Conservation (phyloP, 2,797 vertebrate genomes). For the Takifugu ocellatus region DNA sequence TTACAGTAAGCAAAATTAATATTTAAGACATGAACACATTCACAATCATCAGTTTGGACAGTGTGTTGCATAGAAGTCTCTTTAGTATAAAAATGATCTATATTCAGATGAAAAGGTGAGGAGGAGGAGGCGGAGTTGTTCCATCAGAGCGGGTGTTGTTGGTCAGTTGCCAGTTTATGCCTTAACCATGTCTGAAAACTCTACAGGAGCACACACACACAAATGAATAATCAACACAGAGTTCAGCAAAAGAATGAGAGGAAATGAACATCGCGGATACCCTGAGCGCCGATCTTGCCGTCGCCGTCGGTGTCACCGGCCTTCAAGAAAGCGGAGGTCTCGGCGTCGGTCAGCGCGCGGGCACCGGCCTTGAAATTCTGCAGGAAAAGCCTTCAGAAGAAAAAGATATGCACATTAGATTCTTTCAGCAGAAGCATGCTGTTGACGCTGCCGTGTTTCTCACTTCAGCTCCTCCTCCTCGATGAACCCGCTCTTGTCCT, state of each 20-base stretch:
- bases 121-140: constrained; percentile 76
- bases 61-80: constrained; percentile 76
- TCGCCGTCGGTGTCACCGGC: constrained; percentile 80
- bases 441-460: constrained; percentile 26
- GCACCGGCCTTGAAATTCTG: constrained; percentile 75
- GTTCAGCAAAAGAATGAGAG: background rate
- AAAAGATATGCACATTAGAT: background rate
- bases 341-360: constrained; percentile 68
- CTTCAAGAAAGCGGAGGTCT: constrained; percentile 76
- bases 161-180: constrained; percentile 72
- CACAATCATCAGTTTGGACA: constrained; percentile 79
- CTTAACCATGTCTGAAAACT: constrained; percentile 75
- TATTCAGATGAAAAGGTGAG: constrained; percentile 76
- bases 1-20: constrained; percentile 82
- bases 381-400: constrained; percentile 73
- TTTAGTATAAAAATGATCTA: constrained; percentile 81
- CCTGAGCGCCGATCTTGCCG: constrained; percentile 80
- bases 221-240: background rate
- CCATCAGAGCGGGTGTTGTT: constrained; percentile 76
- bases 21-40: constrained; percentile 85
- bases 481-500: constrained; percentile 82
- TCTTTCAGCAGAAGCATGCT: no score
- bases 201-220: constrained; percentile 48
- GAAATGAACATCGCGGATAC: constrained; percentile 34
- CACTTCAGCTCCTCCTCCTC: constrained; percentile 86